Base-by-base conservation (phyloP, 92 coral and sea anemone species). In the Parazoanthus swiftii region DNA sequence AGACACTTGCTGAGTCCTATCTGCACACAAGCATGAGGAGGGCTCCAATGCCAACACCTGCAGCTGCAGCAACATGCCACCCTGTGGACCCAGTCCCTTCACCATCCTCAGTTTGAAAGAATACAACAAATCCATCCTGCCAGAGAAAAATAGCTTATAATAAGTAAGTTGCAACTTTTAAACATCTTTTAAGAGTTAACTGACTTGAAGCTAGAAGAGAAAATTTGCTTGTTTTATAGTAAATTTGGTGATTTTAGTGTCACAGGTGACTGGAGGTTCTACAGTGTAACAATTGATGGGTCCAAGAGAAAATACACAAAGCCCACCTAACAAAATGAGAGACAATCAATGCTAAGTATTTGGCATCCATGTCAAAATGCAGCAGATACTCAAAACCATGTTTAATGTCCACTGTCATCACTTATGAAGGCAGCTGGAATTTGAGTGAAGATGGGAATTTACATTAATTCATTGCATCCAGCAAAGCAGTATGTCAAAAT, bases 21-120 rank as follows among this genome's bases (percentile, higher is more conserved):
- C 93, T 93, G 63, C 94, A 83, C 9, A 94, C 99, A n/a, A 94
- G 90, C 98, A 97, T 93, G 0, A 97, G 86, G 7, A 97, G 80
- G 29, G 99, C 99, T 0, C 99, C 99, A 74, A 97, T 89, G 44
- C 98, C 97, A 74, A 97, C 92, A 15, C 99, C 99, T 33, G 98
- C 97, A 26, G 93, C 96, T 0, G 99, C 99, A 29, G 93, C 94
- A 20, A 94, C 89, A 13, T 90, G 90, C 99, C 99, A 97, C 14
- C 94, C 89, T 43, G 80, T 92, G 1, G 85, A 63, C 16, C 82
- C 89, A 79, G 66, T 89, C 38, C 81, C 89, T 35, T 79, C 71
- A 6, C 71, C 91, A 35, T 92, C 94, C 4, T 94, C 91, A 58
- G 75, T 90, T 54, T 82, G 89, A 88, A 97, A 95, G 89, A 95